A percentile compares a stretch with the other conserved stretches of the same genome.
These are phyloP conservation scores for Florisuga fusca DNA, from an alignment of 2,797 vertebrate species.

Conservation along the genomic window DNA sequence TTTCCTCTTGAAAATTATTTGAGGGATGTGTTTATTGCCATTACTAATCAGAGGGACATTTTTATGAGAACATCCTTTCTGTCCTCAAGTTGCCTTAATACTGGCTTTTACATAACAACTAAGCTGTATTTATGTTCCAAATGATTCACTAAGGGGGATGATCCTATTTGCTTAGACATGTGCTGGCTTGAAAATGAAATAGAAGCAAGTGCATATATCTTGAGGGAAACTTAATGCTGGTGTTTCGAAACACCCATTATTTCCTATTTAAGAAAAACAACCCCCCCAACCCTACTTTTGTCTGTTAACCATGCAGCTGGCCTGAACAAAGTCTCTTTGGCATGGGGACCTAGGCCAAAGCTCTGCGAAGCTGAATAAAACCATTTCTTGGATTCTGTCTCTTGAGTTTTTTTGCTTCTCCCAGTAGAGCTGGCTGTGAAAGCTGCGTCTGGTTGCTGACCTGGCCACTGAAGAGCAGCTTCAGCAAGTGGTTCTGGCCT, in stretches of 20 bases:
- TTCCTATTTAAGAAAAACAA: conserved; percentile 43
- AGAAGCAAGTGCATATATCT: conserved; percentile 42
- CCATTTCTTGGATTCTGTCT: not conserved
- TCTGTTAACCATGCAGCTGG: not conserved
- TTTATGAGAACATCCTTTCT: conserved; percentile 36
- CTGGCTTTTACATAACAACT: conserved; percentile 19
- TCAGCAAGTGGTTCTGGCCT: not conserved
- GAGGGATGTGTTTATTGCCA: conserved; percentile 17
- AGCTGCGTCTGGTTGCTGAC: not conserved
- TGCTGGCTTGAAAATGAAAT: conserved; percentile 10
- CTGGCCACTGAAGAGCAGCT: not conserved
- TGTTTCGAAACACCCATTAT: conserved; percentile 50
- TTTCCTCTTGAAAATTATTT: not conserved
- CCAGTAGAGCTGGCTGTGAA: conserved; percentile 16
- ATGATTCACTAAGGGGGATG: conserved; percentile 1
- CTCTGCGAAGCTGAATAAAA: not conserved
- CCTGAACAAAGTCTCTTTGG: not conserved
- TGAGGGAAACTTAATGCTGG: conserved; percentile 46
- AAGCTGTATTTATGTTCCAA: not conserved
- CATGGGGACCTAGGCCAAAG: not conserved
- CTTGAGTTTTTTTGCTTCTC: not conserved
- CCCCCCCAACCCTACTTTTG: conserved; percentile 41
- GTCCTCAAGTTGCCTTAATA: not conserved
- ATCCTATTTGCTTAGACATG: not conserved
- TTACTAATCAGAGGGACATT: not conserved